Evolutionary conservation across 2,113 vertebrate genomes (phyloP).

Genomic region (Catharus fuscescens): DNA sequence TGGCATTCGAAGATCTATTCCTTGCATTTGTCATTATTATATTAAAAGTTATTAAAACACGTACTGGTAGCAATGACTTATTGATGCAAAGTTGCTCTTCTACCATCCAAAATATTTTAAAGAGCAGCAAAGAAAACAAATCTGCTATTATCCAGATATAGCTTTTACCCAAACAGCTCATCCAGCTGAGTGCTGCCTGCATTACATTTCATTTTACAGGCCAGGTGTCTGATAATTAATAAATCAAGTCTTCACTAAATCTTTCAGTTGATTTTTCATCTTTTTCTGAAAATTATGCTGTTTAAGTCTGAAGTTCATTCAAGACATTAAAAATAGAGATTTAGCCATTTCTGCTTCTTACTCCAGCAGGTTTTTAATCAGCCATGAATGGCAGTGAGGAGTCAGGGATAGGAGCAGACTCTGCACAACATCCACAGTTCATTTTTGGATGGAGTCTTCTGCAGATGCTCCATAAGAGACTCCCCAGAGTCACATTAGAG

Average conservation of each 20-base stretch:
- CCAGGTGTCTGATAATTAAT: background rate
- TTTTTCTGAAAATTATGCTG: background rate
- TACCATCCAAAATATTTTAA: background rate
- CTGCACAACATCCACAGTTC: background rate
- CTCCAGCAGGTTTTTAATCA: background rate
- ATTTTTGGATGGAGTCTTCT: background rate
- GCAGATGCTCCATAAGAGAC: background rate
- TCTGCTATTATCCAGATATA: background rate
- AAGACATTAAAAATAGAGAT: background rate
- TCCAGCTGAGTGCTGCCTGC: background rate
- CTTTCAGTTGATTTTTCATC: background rate
- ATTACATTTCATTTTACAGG: background rate
- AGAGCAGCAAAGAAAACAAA: background rate
- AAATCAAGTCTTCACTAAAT: constrained; percentile 1
- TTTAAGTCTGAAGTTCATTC: background rate
- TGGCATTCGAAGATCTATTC: background rate
- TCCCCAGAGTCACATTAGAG: background rate
- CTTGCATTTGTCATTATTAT: background rate
- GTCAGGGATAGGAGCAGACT: background rate
- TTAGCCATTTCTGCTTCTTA: background rate
- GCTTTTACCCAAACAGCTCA: background rate
- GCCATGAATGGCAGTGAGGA: background rate
- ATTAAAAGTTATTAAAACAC: background rate
- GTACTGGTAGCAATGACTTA: background rate
- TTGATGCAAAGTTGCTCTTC: background rate